Evolutionary conservation across 2,797 vertebrate species (phyloP).

Genomic region (Heterohyrax brucei): DNA sequence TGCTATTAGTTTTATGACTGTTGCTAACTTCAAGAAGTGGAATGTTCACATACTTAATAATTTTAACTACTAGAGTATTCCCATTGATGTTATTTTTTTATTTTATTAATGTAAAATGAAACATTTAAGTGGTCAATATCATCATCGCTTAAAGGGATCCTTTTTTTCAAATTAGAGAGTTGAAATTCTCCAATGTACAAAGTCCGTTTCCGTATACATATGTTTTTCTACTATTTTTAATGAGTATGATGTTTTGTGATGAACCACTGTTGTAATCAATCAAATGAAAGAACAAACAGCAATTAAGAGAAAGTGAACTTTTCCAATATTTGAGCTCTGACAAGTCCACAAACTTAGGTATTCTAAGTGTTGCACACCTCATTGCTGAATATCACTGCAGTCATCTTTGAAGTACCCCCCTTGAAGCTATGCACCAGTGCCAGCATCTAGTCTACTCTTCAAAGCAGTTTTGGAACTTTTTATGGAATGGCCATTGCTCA

Average conservation of each 20-base stretch:
- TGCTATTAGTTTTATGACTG: conserved; percentile 20
- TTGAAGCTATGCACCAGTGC: too few relatives aligned
- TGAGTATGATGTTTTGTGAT: conserved; percentile 11
- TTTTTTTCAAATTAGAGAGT: conserved; percentile 17
- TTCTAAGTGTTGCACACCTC: too few relatives aligned
- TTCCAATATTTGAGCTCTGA: neutral
- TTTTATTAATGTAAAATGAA: conserved; percentile 64
- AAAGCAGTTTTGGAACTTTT: too few relatives aligned
- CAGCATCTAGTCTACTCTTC: too few relatives aligned
- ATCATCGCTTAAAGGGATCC: neutral
- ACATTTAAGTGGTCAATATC: neutral
- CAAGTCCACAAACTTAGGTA: too few relatives aligned
- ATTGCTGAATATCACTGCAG: too few relatives aligned
- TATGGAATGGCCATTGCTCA: too few relatives aligned
- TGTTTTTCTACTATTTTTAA: conserved; percentile 43
- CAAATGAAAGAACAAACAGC: neutral
- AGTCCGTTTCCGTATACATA: neutral
- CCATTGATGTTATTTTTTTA: conserved; percentile 47
- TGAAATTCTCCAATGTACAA: conserved; percentile 10
- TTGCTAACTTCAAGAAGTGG: neutral
- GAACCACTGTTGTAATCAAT: conserved; percentile 14
- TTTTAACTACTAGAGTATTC: conserved; percentile 5
- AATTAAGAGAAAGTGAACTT: conserved; percentile 46
- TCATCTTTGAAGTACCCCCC: too few relatives aligned
- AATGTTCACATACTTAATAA: neutral